These are phyloP conservation scores for Parazoanthus atlanticus DNA, from an alignment of 92 coral and sea anemone species.

Conservation along the genomic window DNA sequence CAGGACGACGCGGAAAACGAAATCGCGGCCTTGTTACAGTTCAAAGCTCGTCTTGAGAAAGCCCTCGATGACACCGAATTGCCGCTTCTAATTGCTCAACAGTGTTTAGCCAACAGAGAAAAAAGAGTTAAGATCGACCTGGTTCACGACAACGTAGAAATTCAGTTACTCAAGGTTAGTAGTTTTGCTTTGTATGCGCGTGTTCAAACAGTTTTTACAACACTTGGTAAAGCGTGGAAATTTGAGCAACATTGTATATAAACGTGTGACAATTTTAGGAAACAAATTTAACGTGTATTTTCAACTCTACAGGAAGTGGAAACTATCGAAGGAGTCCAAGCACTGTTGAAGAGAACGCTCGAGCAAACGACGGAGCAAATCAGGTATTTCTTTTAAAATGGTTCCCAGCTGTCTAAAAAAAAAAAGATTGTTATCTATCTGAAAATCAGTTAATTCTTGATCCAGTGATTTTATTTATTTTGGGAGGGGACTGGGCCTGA, in stretches of 20 bases:
- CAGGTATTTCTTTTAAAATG: constrained; percentile 59
- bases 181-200: no score
- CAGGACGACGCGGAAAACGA: constrained; percentile 86
- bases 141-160: constrained; percentile 96
- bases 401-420: not conserved
- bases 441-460: no score
- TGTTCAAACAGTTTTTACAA: not conserved
- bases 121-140: constrained; percentile 86
- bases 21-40: constrained; percentile 74
- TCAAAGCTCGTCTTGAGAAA: constrained; percentile 79
- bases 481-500: no score
- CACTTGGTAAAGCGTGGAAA: not conserved
- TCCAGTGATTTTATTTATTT: no score
- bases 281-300: not conserved
- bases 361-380: constrained; percentile 96
- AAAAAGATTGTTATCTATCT: no score
- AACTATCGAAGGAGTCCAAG: constrained; percentile 92
- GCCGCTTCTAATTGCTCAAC: constrained; percentile 90
- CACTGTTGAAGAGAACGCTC: constrained; percentile 88
- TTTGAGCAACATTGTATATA: not conserved
- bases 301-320: constrained; percentile 82
- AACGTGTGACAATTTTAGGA: no score
- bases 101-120: constrained; percentile 91
- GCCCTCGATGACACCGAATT: constrained; percentile 93
- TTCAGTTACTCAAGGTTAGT: constrained; percentile 88